A percentile compares a stretch with the other conserved stretches of the same genome.
Evolutionary conservation across 2,113 vertebrate genomes (phyloP).

Genomic region (Erythrocercus mccallii): DNA sequence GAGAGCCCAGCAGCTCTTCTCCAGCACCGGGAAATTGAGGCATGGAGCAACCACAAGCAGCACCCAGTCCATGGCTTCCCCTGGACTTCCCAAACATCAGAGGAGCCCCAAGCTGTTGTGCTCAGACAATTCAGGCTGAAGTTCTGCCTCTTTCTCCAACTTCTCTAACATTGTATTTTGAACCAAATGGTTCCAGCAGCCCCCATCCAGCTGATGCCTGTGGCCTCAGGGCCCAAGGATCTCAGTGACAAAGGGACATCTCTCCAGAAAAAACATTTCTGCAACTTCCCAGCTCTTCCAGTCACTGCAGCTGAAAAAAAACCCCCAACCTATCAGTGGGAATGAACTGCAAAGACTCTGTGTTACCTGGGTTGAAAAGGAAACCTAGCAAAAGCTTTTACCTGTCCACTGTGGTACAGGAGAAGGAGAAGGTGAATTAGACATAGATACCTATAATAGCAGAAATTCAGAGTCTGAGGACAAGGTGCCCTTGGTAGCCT

Average conservation of each 20-base stretch:
- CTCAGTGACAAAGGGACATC: neutral
- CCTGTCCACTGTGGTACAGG: neutral
- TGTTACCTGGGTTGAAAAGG: neutral
- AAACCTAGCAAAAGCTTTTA: neutral
- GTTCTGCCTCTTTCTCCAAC: neutral
- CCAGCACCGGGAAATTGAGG: neutral
- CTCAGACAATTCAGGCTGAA: neutral
- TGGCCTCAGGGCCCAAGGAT: neutral
- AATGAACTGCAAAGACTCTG: neutral
- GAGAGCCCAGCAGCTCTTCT: neutral
- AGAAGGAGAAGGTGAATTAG: neutral
- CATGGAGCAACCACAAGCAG: neutral
- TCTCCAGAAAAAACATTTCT: neutral
- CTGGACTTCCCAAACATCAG: neutral
- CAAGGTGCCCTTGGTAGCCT: neutral
- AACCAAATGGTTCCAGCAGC: neutral
- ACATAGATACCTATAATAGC: accelerated
- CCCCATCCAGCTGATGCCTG: neutral
- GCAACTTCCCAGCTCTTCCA: neutral
- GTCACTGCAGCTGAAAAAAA: neutral
- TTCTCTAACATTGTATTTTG: neutral
- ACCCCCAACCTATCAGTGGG: no score
- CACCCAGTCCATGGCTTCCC: neutral
- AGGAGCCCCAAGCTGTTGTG: neutral
- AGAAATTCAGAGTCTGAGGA: neutral